phyloP scores from a whole-genome alignment of 2,888 invertebrate species.

The Cynaeus angustus region DNA sequence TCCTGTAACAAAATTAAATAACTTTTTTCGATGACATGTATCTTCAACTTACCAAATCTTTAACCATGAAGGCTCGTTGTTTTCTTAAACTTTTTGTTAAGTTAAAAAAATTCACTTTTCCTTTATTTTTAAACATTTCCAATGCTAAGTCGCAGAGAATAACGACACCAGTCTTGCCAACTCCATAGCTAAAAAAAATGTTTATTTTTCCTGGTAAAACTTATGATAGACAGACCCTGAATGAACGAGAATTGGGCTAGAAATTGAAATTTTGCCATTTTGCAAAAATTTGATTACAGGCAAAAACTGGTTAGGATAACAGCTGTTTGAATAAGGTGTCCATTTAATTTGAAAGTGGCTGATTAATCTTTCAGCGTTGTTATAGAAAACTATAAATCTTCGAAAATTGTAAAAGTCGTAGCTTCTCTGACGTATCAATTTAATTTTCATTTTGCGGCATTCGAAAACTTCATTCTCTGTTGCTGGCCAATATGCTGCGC shows the following conservation, averaged over 20 bases:
- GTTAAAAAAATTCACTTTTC: no score
- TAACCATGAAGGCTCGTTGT: no score
- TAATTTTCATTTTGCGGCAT: neutral
- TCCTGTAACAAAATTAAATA: no score
- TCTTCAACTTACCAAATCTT: no score
- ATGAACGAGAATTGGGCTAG: conserved; percentile 11
- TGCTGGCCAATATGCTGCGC: conserved; percentile 9
- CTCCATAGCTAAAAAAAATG: conserved; percentile 16
- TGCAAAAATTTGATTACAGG: neutral
- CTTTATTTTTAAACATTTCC: no score
- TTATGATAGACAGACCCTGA: conserved; percentile 6
- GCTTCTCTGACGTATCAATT: neutral
- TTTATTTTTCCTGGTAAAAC: neutral
- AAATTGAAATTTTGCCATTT: no score
- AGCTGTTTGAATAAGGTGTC: neutral
- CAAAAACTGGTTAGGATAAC: neutral
- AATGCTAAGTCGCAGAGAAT: no score
- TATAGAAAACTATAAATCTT: conserved; percentile 3
- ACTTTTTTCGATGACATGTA: no score
- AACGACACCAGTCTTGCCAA: no score
- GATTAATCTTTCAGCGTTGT: no score
- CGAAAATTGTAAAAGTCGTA: neutral
- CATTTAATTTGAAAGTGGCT: conserved; percentile 3
- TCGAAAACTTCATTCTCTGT: neutral
- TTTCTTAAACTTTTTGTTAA: no score